Evolutionary conservation across 1,140 invertebrate species (phyloP).

Genomic region (Macrotrachela quadricornifera): DNA sequence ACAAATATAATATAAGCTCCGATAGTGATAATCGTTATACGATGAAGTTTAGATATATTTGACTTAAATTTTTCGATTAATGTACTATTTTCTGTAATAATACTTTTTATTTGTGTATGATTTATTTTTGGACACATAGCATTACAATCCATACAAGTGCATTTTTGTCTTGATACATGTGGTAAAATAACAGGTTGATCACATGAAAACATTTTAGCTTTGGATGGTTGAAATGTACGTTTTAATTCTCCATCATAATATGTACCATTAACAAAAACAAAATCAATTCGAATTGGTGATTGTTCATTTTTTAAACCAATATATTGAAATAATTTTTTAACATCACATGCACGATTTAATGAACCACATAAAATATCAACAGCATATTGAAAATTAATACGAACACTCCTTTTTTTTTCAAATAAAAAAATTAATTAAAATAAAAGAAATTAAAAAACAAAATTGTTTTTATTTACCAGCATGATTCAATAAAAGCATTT

Average conservation of each 20-base stretch:
- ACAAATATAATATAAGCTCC: no score
- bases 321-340: background rate
- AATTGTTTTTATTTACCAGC: background rate
- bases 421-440: no score
- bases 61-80: no score
- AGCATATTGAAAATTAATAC: slow-evolving; percentile 7
- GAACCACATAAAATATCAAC: slow-evolving; percentile 9
- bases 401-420: no score
- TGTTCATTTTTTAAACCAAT: slow-evolving; percentile 1
- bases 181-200: background rate
- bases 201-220: slow-evolving; percentile 4
- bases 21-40: no score
- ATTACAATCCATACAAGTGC: slow-evolving; percentile 3
- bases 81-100: background rate
- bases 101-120: background rate
- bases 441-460: no score
- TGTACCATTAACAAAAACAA: background rate
- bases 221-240: background rate
- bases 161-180: background rate
- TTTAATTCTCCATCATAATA: background rate
- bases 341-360: background rate
- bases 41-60: no score
- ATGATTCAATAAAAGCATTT: slow-evolving; percentile 3
- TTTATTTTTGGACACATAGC: background rate
- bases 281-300: slow-evolving; percentile 5